Percentiles rank a stretch among this genome's conserved stretches.
Evolutionary conservation across 1,140 invertebrate species (phyloP).

Genomic region (Anoplophora glabripennis): DNA sequence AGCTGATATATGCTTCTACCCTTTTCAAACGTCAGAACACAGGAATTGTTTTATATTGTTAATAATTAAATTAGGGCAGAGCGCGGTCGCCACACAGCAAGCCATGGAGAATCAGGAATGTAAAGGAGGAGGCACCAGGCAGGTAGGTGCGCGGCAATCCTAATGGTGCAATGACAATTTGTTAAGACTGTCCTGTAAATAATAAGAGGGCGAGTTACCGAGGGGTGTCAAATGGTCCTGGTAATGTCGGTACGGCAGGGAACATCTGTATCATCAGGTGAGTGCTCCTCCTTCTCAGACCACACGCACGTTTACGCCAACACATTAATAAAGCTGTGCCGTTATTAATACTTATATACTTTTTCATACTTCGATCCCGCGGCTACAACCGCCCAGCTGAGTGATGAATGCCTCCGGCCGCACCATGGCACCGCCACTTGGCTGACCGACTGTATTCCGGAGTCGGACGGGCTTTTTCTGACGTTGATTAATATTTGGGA

Average conservation of each 20-base stretch:
- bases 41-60: constrained; percentile 34
- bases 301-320: constrained; percentile 45
- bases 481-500: constrained; percentile 48
- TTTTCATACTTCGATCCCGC: constrained; percentile 43
- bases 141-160: constrained; percentile 4
- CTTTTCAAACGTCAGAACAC: constrained; percentile 24
- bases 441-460: constrained; percentile 29
- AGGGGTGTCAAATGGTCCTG: constrained; percentile 31
- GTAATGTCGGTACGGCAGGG: constrained; percentile 15
- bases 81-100: constrained; percentile 41
- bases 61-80: constrained; percentile 35
- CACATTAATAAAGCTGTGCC: constrained; percentile 45
- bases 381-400: constrained; percentile 32
- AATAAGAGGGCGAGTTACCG: constrained; percentile 24
- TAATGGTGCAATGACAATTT: constrained; percentile 35
- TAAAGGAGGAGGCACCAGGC: neutral
- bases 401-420: neutral
- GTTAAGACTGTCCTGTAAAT: constrained; percentile 18
- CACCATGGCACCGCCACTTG: neutral
- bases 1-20: constrained; percentile 17
- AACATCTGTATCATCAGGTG: constrained; percentile 39
- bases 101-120: constrained; percentile 42
- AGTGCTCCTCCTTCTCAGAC: constrained; percentile 35
- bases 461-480: constrained; percentile 32
- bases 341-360: constrained; percentile 47